Evolutionary conservation across 2,888 invertebrate genomes (phyloP).

Genomic region (Apoda limacodes): DNA sequence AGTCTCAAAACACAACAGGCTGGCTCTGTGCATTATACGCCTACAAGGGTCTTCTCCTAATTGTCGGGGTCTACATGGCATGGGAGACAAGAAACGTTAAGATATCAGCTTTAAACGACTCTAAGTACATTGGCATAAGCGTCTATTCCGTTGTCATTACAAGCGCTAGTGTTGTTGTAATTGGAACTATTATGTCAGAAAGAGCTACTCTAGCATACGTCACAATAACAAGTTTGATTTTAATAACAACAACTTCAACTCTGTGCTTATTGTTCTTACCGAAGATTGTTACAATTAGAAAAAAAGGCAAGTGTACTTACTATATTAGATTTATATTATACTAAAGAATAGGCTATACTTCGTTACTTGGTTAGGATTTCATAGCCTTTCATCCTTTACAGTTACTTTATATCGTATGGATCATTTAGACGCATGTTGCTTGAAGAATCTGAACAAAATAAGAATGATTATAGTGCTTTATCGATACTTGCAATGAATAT

Average conservation of each 20-base stretch:
- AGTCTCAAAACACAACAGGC: slow-evolving; percentile 86
- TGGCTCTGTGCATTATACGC: slow-evolving; percentile 93
- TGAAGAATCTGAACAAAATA: too few relatives aligned
- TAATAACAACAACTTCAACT: slow-evolving; percentile 88
- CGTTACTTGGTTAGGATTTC: too few relatives aligned
- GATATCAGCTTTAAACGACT: slow-evolving; percentile 92
- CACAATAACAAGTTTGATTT: slow-evolving; percentile 84
- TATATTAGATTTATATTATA: too few relatives aligned
- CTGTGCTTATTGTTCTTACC: slow-evolving; percentile 88
- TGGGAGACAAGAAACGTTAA: slow-evolving; percentile 95
- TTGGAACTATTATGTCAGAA: slow-evolving; percentile 89
- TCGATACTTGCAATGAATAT: too few relatives aligned
- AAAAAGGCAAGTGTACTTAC: slow-evolving; percentile 72
- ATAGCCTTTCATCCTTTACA: too few relatives aligned
- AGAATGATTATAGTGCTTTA: too few relatives aligned
- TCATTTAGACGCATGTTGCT: too few relatives aligned
- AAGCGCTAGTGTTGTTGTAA: slow-evolving; percentile 86
- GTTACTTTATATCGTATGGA: too few relatives aligned
- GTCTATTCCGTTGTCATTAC: slow-evolving; percentile 93
- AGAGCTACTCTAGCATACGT: slow-evolving; percentile 84
- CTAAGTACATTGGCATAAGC: slow-evolving; percentile 93
- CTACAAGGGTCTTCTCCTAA: slow-evolving; percentile 88
- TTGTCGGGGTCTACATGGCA: slow-evolving; percentile 95
- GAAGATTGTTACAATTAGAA: slow-evolving; percentile 81
- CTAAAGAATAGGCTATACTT: too few relatives aligned